Evolutionary conservation across 1,140 invertebrate species (phyloP), one percentile per base, ranked within the genome.

Genomic region (Drosophila murphyi): DNA sequence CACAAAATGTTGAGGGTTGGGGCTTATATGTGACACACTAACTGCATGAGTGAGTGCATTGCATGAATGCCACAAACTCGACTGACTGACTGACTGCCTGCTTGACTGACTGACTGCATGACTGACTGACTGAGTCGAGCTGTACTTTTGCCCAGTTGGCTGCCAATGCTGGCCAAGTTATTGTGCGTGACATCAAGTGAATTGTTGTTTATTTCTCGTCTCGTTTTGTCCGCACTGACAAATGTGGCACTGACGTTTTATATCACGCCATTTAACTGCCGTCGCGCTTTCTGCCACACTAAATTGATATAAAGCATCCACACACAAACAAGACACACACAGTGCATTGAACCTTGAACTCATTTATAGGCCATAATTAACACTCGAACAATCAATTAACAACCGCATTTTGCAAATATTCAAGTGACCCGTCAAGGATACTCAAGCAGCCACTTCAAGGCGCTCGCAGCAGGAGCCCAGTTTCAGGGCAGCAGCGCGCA

Each of bases 41-140:
- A 72, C 83, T 88, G 83, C 85, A 89, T 88, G 85, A 88, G 69
- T 78, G 83, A 88, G 43, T 85, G 83, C 67, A 72, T 79, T 89
- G 56, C 77, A 65, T 87, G 72, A 72, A 71, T 82, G 76, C 50
- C 47, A 43, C 39, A 4, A 4, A 43, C 10, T n/a, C 20, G 45
- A 55, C 57, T 12, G 12, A 12, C 12, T 12, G 12, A 12, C 12
- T 12, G 12, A 12, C 34, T 31, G 20, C 20, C 20, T 20, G 20
- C 0, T 2, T 20, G 20, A 20, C 20, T 20, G 20, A 20, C 20
- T 20, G 20, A 20, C 34, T 31, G 20, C 20, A 0, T 20, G 20
- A 1, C 20, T 20, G 20, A 20, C 20, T 20, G 20, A 20, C 20
- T 20, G 20, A 20, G 28, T 31, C 20, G 20, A 20, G 20, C 12